phyloP scores from a whole-genome alignment of 2,113 vertebrate genomes.

The Anolis carolinensis region DNA sequence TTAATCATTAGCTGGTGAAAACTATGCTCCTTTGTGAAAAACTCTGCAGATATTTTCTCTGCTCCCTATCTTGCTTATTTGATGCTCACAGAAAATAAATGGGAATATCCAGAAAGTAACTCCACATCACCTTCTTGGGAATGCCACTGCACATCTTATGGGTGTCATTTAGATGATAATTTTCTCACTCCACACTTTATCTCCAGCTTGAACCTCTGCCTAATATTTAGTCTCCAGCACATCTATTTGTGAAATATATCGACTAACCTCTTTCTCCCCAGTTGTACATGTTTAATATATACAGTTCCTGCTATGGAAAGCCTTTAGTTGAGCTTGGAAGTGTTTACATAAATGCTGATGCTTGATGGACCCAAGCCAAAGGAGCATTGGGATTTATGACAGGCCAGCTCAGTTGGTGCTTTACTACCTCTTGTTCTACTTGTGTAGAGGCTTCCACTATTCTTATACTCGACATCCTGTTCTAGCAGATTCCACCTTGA shows the following conservation, averaged over 20 bases:
- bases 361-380: neutral
- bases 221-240: no score
- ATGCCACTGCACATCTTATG: neutral
- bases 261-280: no score
- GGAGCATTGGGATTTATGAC: neutral
- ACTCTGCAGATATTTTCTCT: neutral
- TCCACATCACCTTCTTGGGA: neutral
- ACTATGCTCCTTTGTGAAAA: neutral
- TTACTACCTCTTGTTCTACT: neutral
- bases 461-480: neutral
- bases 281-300: neutral
- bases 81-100: neutral
- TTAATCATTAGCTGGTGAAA: conserved; percentile 9
- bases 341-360: no score
- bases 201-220: neutral
- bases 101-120: fast-evolving
- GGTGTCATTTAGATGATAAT: neutral
- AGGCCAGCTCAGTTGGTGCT: no score
- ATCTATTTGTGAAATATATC: no score
- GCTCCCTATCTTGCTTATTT: neutral
- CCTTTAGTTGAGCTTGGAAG: neutral
- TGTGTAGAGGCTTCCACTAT: neutral
- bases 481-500: neutral
- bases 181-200: neutral
- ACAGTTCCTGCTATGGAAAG: neutral